Conservation (phyloP, 2,797 vertebrate species). For the Darevskia mixta region DNA sequence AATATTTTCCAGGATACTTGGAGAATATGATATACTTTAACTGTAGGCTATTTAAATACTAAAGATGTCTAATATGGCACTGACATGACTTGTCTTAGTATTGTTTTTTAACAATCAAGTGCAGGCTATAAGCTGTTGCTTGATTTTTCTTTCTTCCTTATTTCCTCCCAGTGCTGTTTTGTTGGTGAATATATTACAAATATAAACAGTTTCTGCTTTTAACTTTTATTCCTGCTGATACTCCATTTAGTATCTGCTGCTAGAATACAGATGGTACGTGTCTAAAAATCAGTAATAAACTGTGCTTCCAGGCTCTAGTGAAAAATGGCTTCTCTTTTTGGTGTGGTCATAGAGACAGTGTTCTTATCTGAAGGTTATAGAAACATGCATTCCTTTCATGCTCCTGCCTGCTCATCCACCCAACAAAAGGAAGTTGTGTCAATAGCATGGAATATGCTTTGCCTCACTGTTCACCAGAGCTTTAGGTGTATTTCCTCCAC, state of each 20-base stretch:
- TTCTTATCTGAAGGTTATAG: background rate
- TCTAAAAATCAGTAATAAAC: no score
- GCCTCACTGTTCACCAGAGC: background rate
- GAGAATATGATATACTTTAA: background rate
- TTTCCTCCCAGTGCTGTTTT: background rate
- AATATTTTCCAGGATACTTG: background rate
- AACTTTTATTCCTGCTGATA: background rate
- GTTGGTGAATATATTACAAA: background rate
- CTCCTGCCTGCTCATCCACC: background rate
- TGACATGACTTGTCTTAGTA: background rate
- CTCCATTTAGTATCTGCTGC: background rate
- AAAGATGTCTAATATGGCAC: background rate
- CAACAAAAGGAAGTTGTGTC: no score
- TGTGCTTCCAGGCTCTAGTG: no score
- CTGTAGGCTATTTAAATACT: background rate
- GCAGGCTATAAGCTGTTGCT: background rate
- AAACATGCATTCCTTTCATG: background rate
- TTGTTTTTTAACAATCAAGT: conserved; percentile 3
- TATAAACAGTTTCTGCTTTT: background rate
- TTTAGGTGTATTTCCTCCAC: background rate
- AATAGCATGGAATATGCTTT: background rate
- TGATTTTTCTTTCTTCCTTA: background rate
- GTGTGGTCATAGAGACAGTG: background rate
- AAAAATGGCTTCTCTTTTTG: no score
- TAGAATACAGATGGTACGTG: no score